Conservation (phyloP, 1,140 invertebrate species). For the Nasonia longicornis region DNA sequence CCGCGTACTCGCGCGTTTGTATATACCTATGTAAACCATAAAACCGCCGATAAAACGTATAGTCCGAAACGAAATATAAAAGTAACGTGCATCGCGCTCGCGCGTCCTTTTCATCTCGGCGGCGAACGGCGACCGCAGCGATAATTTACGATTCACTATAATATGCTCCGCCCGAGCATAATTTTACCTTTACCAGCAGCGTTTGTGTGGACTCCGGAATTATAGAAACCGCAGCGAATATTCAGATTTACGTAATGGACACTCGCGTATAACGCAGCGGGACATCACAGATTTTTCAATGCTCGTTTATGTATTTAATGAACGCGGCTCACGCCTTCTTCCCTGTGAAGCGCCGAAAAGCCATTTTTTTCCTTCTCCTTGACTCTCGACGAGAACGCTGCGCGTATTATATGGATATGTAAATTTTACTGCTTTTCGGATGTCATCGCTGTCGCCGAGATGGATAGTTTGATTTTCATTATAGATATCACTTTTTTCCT, state of each 20-base stretch:
- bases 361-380: not conserved
- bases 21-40: too few relatives aligned
- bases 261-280: slow-evolving; percentile 36
- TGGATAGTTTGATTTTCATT: slow-evolving; percentile 27
- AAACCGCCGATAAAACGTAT: too few relatives aligned
- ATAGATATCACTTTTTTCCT: slow-evolving; percentile 18
- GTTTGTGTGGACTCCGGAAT: slow-evolving; percentile 12
- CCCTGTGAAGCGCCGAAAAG: not conserved
- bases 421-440: slow-evolving; percentile 8
- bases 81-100: too few relatives aligned
- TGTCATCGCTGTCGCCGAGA: not conserved
- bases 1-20: too few relatives aligned
- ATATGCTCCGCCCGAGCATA: slow-evolving; percentile 28
- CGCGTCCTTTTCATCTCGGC: not conserved
- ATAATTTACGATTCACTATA: slow-evolving; percentile 38
- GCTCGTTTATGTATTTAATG: slow-evolving; percentile 5
- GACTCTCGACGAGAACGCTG: too few relatives aligned
- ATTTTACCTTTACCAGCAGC: slow-evolving; percentile 32
- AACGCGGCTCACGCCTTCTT: not conserved
- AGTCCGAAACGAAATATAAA: too few relatives aligned
- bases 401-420: not conserved
- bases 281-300: slow-evolving; percentile 38
- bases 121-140: slow-evolving; percentile 8
- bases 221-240: slow-evolving; percentile 34
- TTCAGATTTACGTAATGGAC: slow-evolving; percentile 43